A percentile compares a stretch with the other conserved stretches of the same genome.
Evolutionary conservation across 1,140 invertebrate species (phyloP).

Genomic region (Condylostylus longicornis): DNA sequence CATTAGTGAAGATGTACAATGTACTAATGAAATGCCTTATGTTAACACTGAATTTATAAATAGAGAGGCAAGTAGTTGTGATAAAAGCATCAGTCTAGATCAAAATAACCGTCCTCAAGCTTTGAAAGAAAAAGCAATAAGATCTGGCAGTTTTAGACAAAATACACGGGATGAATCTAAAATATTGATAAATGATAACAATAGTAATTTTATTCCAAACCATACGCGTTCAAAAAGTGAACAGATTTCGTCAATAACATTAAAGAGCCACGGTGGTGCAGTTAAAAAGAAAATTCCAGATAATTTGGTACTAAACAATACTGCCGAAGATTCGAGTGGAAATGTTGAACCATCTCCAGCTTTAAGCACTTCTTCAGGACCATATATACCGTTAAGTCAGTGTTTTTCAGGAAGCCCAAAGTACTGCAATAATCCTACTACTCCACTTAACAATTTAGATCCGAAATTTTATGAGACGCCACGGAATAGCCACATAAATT

Average conservation of each 20-base stretch:
- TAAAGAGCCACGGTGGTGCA: conserved; percentile 13
- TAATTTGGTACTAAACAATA: conserved; percentile 18
- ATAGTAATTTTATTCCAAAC: conserved; percentile 12
- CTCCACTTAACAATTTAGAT: conserved; percentile 30
- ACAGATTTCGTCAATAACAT: neutral
- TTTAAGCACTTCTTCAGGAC: conserved; percentile 44
- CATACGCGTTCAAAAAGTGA: conserved; percentile 7
- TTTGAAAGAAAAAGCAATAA: conserved; percentile 10
- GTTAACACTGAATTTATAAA: conserved; percentile 27
- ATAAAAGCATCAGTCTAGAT: conserved; percentile 18
- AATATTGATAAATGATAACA: too few species aligned
- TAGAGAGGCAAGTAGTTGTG: conserved; percentile 22
- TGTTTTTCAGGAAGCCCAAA: conserved; percentile 68
- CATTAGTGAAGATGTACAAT: neutral
- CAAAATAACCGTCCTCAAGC: conserved; percentile 20
- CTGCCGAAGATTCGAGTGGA: conserved; percentile 12
- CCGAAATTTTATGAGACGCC: conserved; percentile 40
- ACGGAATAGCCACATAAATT: conserved; percentile 32
- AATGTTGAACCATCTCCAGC: conserved; percentile 42
- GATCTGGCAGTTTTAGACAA: conserved; percentile 16
- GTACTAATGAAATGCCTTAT: conserved; percentile 22
- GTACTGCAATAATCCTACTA: conserved; percentile 18
- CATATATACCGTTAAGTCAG: conserved; percentile 73
- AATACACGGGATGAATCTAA: conserved; percentile 13
- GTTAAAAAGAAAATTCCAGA: conserved; percentile 30